A percentile compares a stretch with the other conserved stretches of the same genome.
Evolutionary conservation across 2,888 invertebrate genomes (phyloP).

Genomic region (Tetropium fuscum): DNA sequence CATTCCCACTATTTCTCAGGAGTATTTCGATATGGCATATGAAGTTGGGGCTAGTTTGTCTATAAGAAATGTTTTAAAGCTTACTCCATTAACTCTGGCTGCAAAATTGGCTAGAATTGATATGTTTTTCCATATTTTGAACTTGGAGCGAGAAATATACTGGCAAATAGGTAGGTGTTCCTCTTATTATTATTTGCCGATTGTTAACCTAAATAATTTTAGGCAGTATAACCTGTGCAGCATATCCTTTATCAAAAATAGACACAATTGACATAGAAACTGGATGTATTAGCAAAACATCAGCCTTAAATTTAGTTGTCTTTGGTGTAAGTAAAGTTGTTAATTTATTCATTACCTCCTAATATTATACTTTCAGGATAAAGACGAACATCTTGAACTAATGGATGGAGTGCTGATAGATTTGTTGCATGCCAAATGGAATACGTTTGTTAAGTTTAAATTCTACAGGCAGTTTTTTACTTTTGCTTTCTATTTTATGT

Average conservation of each 20-base stretch:
- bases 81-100: slow-evolving; percentile 93
- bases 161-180: slow-evolving; percentile 87
- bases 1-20: slow-evolving; percentile 68
- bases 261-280: slow-evolving; percentile 95
- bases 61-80: slow-evolving; percentile 84
- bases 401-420: slow-evolving; percentile 96
- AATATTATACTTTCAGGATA: slow-evolving; percentile 77
- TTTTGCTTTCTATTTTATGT: slow-evolving; percentile 90
- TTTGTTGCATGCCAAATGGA: slow-evolving; percentile 97
- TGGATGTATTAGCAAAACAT: slow-evolving; percentile 94
- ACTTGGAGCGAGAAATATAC: slow-evolving; percentile 95
- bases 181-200: slow-evolving; percentile 16
- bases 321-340: slow-evolving; percentile 82
- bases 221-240: slow-evolving; percentile 94
- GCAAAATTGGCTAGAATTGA: slow-evolving; percentile 94
- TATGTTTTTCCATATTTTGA: slow-evolving; percentile 97
- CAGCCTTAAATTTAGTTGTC: slow-evolving; percentile 94
- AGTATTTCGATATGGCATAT: slow-evolving; percentile 94
- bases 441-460: slow-evolving; percentile 94
- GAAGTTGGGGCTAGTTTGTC: slow-evolving; percentile 92
- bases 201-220: slow-evolving; percentile 42
- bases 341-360: background rate
- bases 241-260: slow-evolving; percentile 93
- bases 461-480: slow-evolving; percentile 94
- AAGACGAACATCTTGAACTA: slow-evolving; percentile 93